Conservation (phyloP, 2,888 invertebrate species). For the Drosophila bunnanda region DNA sequence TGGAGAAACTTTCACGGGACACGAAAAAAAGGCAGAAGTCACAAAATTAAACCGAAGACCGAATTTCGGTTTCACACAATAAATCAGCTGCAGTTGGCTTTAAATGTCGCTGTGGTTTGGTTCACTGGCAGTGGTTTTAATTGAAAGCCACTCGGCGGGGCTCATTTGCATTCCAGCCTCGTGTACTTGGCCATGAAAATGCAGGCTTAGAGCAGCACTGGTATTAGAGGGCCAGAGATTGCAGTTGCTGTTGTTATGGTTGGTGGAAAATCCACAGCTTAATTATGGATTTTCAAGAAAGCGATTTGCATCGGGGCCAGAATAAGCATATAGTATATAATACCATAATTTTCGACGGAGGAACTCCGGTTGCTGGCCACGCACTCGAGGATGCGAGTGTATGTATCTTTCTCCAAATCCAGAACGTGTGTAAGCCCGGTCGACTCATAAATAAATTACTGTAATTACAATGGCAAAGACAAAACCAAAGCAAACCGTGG, state of each 20-base stretch:
- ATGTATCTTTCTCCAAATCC: conserved; percentile 29
- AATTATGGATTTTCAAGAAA: conserved; percentile 58
- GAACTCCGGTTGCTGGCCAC: conserved; percentile 43
- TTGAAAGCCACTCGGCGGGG: conserved; percentile 57
- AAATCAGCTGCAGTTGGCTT: conserved; percentile 70
- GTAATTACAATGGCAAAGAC: conserved; percentile 57
- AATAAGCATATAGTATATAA: conserved; percentile 27
- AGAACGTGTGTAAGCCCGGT: conserved; percentile 59
- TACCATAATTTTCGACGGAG: conserved; percentile 41
- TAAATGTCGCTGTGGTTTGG: conserved; percentile 41
- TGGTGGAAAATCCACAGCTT: conserved; percentile 40
- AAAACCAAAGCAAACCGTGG: conserved; percentile 24
- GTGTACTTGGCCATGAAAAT: conserved; percentile 60
- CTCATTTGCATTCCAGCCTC: conserved; percentile 58
- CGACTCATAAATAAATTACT: conserved; percentile 67
- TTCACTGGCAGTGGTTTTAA: conserved; percentile 48
- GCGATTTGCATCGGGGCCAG: conserved; percentile 43
- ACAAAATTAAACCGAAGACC: conserved; percentile 16
- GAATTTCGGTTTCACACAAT: conserved; percentile 77
- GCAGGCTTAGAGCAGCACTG: conserved; percentile 27
- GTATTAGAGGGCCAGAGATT: conserved; percentile 33
- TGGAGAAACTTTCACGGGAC: conserved; percentile 64
- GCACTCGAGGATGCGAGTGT: conserved; percentile 36
- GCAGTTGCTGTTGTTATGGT: conserved; percentile 15
- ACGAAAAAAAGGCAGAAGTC: conserved; percentile 40